A percentile compares a stretch with the other conserved stretches of the same genome.
phyloP scores from a whole-genome alignment of 2,113 vertebrate genomes.

The Gracilinanus agilis region DNA sequence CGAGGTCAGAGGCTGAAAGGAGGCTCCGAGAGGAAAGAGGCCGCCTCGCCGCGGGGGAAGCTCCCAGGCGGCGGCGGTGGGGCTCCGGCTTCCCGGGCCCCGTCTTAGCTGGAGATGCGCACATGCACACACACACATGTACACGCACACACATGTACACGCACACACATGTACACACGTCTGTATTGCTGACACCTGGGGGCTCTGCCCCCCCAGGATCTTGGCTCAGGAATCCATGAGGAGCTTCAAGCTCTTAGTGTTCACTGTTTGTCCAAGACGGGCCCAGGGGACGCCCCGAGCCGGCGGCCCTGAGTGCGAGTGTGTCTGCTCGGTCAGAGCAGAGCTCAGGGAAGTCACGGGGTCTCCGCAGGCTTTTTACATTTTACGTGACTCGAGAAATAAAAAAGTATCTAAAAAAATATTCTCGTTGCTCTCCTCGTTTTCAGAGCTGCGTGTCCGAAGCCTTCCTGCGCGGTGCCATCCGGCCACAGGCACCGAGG shows the following conservation, averaged over 20 bases:
- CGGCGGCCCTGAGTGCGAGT: too few relatives aligned
- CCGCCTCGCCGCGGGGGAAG: not conserved
- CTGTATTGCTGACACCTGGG: constrained; percentile 65
- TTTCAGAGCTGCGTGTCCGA: too few relatives aligned
- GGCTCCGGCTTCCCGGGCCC: too few relatives aligned
- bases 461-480: too few relatives aligned
- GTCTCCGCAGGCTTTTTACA: constrained; percentile 72
- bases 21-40: constrained; percentile 78
- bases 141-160: too few relatives aligned
- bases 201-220: constrained; percentile 71
- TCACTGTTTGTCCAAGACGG: constrained; percentile 71
- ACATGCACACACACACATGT: not conserved
- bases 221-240: constrained; percentile 74
- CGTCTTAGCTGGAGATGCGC: constrained; percentile 45
- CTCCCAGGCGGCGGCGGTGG: too few relatives aligned
- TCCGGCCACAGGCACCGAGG: too few relatives aligned
- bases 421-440: constrained; percentile 72
- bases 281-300: too few relatives aligned
- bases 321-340: too few relatives aligned
- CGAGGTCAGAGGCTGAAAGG: constrained; percentile 80
- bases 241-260: constrained; percentile 78
- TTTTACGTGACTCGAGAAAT: constrained; percentile 87
- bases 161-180: not conserved
- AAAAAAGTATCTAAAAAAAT: constrained; percentile 88
- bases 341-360: too few relatives aligned